These are phyloP conservation scores for Trialeurodes vaporariorum DNA, from an alignment of 1,140 invertebrate genomes.

Conservation along the genomic window DNA sequence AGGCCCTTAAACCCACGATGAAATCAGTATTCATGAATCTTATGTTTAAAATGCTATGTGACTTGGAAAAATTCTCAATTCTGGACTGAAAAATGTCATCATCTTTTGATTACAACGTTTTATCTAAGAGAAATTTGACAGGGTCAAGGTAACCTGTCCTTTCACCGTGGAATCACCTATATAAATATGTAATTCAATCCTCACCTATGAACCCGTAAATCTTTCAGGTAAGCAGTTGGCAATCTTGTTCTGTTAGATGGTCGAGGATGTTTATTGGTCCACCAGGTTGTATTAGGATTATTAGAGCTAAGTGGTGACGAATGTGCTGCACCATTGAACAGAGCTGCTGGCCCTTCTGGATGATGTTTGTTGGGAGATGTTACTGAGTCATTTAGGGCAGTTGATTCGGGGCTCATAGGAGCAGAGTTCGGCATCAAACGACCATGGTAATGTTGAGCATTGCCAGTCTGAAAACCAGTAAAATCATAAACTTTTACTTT, in stretches of 20 bases:
- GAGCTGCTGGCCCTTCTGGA: not conserved
- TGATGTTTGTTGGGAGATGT: not conserved
- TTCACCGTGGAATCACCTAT: too few species aligned
- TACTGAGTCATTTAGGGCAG: not conserved
- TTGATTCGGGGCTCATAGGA: not conserved
- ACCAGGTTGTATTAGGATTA: constrained; percentile 14
- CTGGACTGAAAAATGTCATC: too few species aligned
- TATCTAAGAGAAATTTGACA: too few species aligned
- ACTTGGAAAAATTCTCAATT: too few species aligned
- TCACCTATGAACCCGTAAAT: constrained; percentile 51
- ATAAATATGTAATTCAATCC: too few species aligned
- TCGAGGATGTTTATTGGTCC: constrained; percentile 16
- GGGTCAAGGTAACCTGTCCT: too few species aligned
- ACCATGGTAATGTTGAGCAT: not conserved
- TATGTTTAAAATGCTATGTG: too few species aligned
- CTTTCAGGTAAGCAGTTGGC: constrained; percentile 45
- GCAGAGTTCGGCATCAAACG: not conserved
- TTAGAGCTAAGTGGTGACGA: not conserved
- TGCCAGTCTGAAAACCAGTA: not conserved
- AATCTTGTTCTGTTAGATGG: constrained; percentile 13
- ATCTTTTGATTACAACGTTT: too few species aligned
- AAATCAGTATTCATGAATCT: too few species aligned
- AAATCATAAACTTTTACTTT: too few species aligned
- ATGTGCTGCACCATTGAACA: not conserved
- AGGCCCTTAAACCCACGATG: too few species aligned